Conservation (phyloP, 2,113 vertebrate genomes). For the Hyperopisus bebe region DNA sequence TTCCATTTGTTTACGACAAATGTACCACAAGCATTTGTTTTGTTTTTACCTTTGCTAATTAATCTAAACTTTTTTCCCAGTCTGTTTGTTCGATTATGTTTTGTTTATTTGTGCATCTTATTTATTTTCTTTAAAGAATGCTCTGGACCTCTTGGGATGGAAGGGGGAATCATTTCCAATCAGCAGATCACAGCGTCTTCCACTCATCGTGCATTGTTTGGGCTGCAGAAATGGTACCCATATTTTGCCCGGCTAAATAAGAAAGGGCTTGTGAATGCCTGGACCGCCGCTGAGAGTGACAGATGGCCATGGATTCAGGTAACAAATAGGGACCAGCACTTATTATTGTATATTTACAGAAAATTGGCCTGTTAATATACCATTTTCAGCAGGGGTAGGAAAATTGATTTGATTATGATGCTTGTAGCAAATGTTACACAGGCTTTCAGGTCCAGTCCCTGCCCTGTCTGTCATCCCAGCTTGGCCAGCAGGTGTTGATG, state of each 20-base stretch:
- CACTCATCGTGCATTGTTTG: conserved; percentile 92
- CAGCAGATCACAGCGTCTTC: conserved; percentile 97
- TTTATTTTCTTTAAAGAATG: conserved; percentile 67
- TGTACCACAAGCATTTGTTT: not conserved
- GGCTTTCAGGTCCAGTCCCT: not conserved
- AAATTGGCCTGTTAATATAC: not conserved
- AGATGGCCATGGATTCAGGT: conserved; percentile 99
- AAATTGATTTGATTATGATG: not conserved
- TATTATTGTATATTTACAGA: not conserved
- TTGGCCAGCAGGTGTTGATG: not conserved
- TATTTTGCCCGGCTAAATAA: conserved; percentile 97
- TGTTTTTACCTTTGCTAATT: not conserved
- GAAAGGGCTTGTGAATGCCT: conserved; percentile 97
- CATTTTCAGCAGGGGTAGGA: not conserved
- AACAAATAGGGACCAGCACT: conserved; percentile 49
- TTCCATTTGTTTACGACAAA: not conserved
- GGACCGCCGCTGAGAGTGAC: conserved; percentile 98
- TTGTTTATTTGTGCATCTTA: not conserved
- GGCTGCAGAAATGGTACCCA: conserved; percentile 97
- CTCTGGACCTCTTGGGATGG: conserved; percentile 91
- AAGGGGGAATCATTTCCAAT: conserved; percentile 97
- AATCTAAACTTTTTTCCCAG: not conserved
- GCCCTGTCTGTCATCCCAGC: not conserved
- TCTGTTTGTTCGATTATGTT: not conserved
- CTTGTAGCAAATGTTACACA: not conserved